These are phyloP conservation scores for Zele albiditarsus DNA, from an alignment of 2,888 invertebrate genomes.

Conservation along the genomic window DNA sequence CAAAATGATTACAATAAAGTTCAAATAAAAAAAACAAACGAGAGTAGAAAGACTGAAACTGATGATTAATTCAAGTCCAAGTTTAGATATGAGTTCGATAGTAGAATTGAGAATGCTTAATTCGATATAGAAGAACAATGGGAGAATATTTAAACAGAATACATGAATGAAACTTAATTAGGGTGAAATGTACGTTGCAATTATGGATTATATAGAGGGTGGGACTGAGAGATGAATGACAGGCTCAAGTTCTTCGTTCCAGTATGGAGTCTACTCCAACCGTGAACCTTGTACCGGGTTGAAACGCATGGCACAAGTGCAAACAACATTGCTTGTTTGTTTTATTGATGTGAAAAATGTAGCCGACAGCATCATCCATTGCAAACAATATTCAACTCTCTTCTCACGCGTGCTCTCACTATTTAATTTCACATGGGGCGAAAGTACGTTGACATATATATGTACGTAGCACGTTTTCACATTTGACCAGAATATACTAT, in stretches of 20 bases:
- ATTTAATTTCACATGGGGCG: neutral
- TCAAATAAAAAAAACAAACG: too few species aligned
- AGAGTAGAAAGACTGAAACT: too few species aligned
- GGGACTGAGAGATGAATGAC: neutral
- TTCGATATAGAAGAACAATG: too few species aligned
- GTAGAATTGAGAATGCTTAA: too few species aligned
- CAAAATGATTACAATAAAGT: too few species aligned
- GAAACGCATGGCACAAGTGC: neutral
- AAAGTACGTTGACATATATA: neutral
- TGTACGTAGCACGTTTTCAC: slow-evolving; percentile 1
- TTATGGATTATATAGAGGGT: too few species aligned
- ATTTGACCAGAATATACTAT: neutral
- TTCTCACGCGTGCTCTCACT: neutral
- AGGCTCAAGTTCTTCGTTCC: neutral
- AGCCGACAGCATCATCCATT: neutral
- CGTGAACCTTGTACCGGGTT: slow-evolving; percentile 1
- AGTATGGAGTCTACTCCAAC: neutral
- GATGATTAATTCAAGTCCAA: too few species aligned
- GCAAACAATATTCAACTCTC: neutral
- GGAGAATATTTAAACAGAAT: too few species aligned
- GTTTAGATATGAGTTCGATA: too few species aligned
- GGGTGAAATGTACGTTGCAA: too few species aligned
- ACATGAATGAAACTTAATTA: too few species aligned
- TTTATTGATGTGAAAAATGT: slow-evolving; percentile 1
- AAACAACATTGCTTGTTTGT: neutral